phyloP scores from a whole-genome alignment of 1,140 invertebrate species.

The Polypedilum pembai region DNA sequence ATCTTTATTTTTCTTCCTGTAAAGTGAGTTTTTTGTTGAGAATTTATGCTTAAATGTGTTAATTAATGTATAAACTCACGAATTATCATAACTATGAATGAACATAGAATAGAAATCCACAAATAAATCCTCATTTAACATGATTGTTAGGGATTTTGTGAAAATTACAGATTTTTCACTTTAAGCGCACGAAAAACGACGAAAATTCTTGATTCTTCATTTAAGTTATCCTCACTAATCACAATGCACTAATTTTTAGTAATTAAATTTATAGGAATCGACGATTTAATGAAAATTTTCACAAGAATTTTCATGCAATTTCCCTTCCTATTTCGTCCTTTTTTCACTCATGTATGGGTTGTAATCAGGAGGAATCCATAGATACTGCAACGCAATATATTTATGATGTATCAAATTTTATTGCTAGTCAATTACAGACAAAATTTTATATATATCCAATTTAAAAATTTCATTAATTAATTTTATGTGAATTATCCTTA shows the following conservation, averaged over 20 bases:
- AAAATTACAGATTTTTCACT: constrained; percentile 19
- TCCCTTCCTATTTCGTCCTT: constrained; percentile 21
- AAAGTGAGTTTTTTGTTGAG: not conserved
- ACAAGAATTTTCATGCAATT: not conserved
- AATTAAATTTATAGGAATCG: constrained; percentile 2
- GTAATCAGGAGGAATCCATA: not conserved
- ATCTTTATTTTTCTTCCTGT: constrained; percentile 24
- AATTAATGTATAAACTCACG: constrained; percentile 19
- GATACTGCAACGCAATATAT: not conserved
- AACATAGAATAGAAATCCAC: constrained; percentile 22
- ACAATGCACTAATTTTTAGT: constrained; percentile 19
- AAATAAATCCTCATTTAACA: constrained; percentile 21
- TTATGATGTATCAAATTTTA: not conserved
- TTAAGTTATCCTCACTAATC: not conserved
- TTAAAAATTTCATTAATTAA: not conserved
- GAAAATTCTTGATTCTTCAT: not conserved
- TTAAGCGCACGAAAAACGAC: constrained; percentile 14
- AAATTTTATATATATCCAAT: not conserved
- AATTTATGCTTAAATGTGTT: not conserved
- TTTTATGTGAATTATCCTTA: not conserved
- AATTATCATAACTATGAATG: constrained; percentile 25
- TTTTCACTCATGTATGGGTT: constrained; percentile 21
- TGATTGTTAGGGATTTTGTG: not conserved
- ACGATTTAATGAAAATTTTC: constrained; percentile 21
- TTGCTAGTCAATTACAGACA: not conserved